Evolutionary conservation across 2,113 vertebrate genomes (phyloP).

Genomic region (Potamarius usumacintae): DNA sequence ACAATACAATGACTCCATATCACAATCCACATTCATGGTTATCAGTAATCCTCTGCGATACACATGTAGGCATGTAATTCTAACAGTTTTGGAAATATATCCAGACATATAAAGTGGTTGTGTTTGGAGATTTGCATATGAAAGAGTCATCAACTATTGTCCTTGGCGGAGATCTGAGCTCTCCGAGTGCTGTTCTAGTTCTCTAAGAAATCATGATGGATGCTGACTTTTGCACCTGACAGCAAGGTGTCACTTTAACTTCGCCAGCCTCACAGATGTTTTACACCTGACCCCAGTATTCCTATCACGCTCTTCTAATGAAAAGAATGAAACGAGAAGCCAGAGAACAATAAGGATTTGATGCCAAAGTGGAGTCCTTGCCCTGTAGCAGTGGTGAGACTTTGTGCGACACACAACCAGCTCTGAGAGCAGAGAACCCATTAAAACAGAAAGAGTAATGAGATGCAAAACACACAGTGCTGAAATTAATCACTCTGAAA

Average conservation of each 20-base stretch:
- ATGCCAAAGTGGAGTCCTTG: conserved; percentile 8
- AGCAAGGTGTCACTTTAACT: not conserved
- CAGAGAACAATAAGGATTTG: conserved; percentile 6
- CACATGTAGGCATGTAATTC: too few species aligned
- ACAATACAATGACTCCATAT: too few species aligned
- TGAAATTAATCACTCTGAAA: conserved; percentile 48
- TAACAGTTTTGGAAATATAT: too few species aligned
- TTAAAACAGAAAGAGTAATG: conserved; percentile 43
- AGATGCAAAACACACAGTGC: conserved; percentile 39
- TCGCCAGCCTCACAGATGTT: not conserved
- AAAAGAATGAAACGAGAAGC: not conserved
- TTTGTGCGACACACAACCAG: not conserved
- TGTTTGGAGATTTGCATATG: too few species aligned
- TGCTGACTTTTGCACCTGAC: not conserved
- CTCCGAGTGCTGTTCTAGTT: too few species aligned
- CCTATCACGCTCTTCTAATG: not conserved
- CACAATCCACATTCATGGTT: too few species aligned
- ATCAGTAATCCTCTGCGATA: too few species aligned
- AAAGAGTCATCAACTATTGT: too few species aligned
- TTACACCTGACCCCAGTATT: not conserved
- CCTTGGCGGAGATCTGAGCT: too few species aligned
- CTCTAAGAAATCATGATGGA: not conserved
- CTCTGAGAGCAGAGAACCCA: conserved; percentile 13
- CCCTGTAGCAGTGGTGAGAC: not conserved
- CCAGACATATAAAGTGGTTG: too few species aligned